Percentiles rank a stretch among this genome's conserved stretches.
Evolutionary conservation across 2,113 vertebrate species (phyloP).

Genomic region (Zosterops japonicus): DNA sequence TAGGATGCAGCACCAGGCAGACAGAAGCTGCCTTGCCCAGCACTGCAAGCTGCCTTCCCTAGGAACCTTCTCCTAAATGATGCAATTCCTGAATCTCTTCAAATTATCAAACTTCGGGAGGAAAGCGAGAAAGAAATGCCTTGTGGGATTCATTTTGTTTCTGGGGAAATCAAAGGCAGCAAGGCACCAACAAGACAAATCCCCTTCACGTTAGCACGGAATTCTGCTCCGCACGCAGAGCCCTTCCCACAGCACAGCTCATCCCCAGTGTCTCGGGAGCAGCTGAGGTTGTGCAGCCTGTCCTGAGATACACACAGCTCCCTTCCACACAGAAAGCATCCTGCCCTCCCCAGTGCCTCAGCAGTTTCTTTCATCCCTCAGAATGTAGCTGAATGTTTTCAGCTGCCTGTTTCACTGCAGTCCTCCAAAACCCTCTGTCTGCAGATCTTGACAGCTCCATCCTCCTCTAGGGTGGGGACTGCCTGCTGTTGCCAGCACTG

Average conservation of each 20-base stretch:
- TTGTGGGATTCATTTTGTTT: background rate
- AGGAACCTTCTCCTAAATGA: background rate
- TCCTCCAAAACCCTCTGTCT: background rate
- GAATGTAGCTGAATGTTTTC: background rate
- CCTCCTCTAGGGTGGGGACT: background rate
- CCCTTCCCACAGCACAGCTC: background rate
- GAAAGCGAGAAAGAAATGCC: background rate
- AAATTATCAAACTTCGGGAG: background rate
- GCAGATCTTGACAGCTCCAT: background rate
- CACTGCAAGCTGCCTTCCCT: background rate
- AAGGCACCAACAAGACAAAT: background rate
- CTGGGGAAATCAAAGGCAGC: background rate
- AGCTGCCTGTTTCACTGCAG: background rate
- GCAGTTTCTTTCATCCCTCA: background rate
- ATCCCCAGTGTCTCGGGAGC: background rate
- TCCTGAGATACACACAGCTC: background rate
- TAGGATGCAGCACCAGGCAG: background rate
- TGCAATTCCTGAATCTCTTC: background rate
- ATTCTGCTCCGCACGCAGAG: rapidly evolving
- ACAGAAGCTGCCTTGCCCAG: background rate
- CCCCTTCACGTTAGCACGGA: background rate
- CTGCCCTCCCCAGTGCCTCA: background rate
- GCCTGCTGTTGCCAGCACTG: rapidly evolving
- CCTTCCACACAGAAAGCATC: background rate
- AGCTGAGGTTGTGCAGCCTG: background rate